Evolutionary conservation across 2,888 invertebrate species (phyloP).

Genomic region (Ecdyonurus torrentis): DNA sequence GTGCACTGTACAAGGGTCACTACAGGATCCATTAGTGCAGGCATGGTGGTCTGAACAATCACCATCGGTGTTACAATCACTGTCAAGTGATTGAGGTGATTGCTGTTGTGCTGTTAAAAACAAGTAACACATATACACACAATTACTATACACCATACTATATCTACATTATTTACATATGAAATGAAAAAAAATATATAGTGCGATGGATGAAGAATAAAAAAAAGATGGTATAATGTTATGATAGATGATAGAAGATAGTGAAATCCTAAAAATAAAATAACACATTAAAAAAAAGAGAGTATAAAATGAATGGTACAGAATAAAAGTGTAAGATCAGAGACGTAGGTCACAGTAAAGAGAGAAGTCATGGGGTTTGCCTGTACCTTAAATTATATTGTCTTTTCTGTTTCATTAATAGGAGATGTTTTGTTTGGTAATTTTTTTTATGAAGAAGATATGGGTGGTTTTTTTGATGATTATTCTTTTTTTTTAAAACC

Average conservation of each 20-base stretch:
- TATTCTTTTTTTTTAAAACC: background rate
- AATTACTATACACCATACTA: slow-evolving; percentile 9
- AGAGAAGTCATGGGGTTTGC: background rate
- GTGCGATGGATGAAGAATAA: background rate
- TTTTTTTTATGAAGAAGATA: background rate
- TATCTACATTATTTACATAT: slow-evolving; percentile 13
- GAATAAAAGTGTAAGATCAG: background rate
- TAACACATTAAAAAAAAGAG: slow-evolving; percentile 6
- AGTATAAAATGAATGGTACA: background rate
- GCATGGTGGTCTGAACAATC: slow-evolving; percentile 71
- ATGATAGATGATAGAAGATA: background rate
- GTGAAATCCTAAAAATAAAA: background rate
- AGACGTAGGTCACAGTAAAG: background rate
- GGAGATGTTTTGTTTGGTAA: background rate
- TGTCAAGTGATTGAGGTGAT: slow-evolving; percentile 12
- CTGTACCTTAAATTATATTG: background rate
- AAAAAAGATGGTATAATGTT: background rate
- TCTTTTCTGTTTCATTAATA: background rate
- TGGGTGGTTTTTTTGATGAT: background rate
- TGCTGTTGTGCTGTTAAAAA: slow-evolving; percentile 15
- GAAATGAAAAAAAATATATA: slow-evolving; percentile 7
- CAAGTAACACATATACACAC: slow-evolving; percentile 13
- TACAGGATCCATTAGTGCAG: slow-evolving; percentile 66
- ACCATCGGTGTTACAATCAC: slow-evolving; percentile 61
- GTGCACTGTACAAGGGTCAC: slow-evolving; percentile 56